Evolutionary conservation across 2,888 invertebrate species (phyloP), one percentile per base, ranked within the genome.

Genomic region (Caenorhabditis angaria): DNA sequence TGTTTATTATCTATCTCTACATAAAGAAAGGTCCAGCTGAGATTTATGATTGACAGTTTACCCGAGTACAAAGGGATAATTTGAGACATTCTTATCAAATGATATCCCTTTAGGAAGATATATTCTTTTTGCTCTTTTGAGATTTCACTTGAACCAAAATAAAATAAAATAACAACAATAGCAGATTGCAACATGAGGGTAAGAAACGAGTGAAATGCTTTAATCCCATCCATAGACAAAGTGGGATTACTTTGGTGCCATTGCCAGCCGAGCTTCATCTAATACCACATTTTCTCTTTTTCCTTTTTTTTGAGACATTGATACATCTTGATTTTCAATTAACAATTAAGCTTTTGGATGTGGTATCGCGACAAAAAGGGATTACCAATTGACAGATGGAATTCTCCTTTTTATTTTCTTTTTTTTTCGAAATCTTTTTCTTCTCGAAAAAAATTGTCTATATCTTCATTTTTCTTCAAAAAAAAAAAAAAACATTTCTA

Each of bases 201-300:
- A 14, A 41, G 41, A 41, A 41, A 3, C 41, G 41, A 41, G 41
- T 41, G 41, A 41, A 41, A 41, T 41, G 41, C 41, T 69, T 56
- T 69, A 69, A 69, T 69, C 69, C 69, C 69, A 69, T 69, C 69
- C 69, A 35, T 64, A 61, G 41, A 69, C 60, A 51, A 57, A 69
- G 60, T 35, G 64, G 69, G 69, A 69, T 69, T 69, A 69, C 69
- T 69, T 64, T 51, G 10, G 41, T 41, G 41, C 18, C 12, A 18
- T 18, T 41, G 41, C 41, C 41, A 41, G 41, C 59, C 64, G 56
- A 64, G 69, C 69, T 69, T 69, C 62, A 63, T 68, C 63, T 63
- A 68, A 68, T 68, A 53, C 64, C 64, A 28, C 41, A 51, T 55
- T 24, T 63, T 27, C 55, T 56, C 54, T 63, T 54, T 48, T 59